Conservation (phyloP, 2,888 invertebrate species). For the Dicycla oo region DNA sequence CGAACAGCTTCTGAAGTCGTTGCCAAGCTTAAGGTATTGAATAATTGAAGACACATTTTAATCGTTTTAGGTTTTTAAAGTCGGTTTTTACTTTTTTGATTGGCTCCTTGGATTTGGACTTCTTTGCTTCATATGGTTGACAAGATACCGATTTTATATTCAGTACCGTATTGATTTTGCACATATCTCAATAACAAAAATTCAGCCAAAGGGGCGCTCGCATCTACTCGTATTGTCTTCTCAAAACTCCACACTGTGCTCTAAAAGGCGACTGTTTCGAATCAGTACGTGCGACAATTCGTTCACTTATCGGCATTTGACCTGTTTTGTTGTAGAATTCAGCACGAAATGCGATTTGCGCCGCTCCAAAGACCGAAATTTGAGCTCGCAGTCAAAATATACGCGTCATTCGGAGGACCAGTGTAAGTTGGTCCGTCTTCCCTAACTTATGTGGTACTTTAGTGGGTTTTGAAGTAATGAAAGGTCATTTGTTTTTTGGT, state of each 20-base stretch:
- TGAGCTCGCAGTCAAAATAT: slow-evolving; percentile 75
- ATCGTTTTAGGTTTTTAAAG: too few relatives aligned
- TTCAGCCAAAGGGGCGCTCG: too few relatives aligned
- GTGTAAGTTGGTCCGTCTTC: slow-evolving; percentile 7
- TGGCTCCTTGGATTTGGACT: background rate
- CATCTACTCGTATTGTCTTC: slow-evolving; percentile 6
- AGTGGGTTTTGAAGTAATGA: slow-evolving; percentile 11
- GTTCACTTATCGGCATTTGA: slow-evolving; percentile 69
- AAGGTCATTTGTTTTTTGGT: slow-evolving; percentile 19
- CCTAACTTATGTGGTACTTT: background rate
- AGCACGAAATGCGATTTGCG: slow-evolving; percentile 78
- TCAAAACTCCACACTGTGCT: slow-evolving; percentile 1
- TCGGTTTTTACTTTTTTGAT: too few relatives aligned
- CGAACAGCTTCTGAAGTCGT: too few relatives aligned
- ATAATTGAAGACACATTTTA: too few relatives aligned
- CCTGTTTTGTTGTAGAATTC: slow-evolving; percentile 75
- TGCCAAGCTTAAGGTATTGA: too few relatives aligned
- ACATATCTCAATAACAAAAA: background rate
- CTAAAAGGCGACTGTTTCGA: slow-evolving; percentile 44
- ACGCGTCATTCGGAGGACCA: slow-evolving; percentile 52
- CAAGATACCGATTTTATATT: background rate
- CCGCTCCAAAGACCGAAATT: slow-evolving; percentile 70
- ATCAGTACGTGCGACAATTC: slow-evolving; percentile 63
- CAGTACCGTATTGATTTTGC: background rate
- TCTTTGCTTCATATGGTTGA: background rate